Evolutionary conservation across 2,888 invertebrate genomes (phyloP).

Genomic region (Gryllus longicercus): DNA sequence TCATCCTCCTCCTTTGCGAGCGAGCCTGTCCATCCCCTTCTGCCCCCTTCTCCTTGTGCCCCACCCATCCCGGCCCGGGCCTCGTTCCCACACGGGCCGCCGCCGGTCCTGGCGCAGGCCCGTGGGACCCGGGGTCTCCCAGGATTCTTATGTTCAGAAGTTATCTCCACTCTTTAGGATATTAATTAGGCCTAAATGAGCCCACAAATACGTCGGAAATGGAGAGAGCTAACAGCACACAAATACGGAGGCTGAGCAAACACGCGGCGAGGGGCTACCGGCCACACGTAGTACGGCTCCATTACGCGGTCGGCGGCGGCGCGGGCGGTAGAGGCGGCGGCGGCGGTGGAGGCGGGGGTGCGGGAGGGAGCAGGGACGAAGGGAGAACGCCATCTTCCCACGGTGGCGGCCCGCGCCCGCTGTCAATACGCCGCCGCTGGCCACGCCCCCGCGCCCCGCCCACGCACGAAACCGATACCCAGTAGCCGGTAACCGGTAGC

Average conservation of each 20-base stretch:
- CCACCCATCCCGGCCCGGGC: no score
- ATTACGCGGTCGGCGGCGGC: not conserved
- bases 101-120: not conserved
- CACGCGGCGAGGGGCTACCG: not conserved
- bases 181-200: not conserved
- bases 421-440: not conserved
- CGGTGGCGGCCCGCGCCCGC: not conserved
- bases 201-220: not conserved
- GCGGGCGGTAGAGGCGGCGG: not conserved
- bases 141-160: not conserved
- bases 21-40: no score
- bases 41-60: no score
- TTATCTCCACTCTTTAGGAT: not conserved
- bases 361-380: not conserved
- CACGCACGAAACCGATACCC: no score
- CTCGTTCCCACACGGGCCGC: no score
- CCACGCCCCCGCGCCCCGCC: no score
- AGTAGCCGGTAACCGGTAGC: no score
- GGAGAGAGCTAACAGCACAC: constrained; percentile 11
- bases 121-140: not conserved
- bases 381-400: not conserved
- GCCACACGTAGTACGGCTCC: not conserved
- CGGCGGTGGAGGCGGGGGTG: not conserved
- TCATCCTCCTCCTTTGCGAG: no score
- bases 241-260: not conserved